Percentiles rank a stretch among this genome's conserved stretches.
Conservation (phyloP, 2,113 vertebrate genomes). For the Neotragus pygmaeus region DNA sequence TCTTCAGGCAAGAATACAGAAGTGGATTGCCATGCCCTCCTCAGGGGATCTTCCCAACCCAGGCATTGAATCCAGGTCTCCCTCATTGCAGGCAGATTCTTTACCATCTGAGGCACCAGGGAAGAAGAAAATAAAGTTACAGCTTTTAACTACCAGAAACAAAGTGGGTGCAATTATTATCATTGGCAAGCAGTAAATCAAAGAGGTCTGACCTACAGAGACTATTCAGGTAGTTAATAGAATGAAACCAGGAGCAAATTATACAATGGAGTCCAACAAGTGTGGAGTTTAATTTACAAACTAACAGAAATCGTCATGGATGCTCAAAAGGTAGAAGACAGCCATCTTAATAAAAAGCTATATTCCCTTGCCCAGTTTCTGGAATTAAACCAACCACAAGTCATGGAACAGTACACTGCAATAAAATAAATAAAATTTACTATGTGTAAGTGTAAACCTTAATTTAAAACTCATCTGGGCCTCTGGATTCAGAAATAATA, state of each 20-base stretch:
- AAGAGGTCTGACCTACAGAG: background rate
- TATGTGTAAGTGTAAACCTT: background rate
- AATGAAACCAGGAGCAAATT: background rate
- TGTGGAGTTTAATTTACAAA: background rate
- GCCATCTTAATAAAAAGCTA: background rate
- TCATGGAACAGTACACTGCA: background rate
- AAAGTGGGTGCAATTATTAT: background rate
- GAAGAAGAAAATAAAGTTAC: background rate
- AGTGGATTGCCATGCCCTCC: background rate
- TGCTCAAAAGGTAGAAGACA: background rate
- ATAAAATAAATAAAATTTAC: background rate
- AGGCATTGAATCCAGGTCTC: background rate
- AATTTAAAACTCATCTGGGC: background rate
- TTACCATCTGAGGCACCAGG: background rate
- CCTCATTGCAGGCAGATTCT: background rate
- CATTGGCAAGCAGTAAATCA: background rate
- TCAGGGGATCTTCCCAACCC: background rate
- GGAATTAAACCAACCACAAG: background rate
- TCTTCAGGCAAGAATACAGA: background rate
- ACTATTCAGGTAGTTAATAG: background rate
- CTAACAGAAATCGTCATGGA: background rate
- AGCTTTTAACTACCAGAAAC: background rate
- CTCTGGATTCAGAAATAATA: background rate
- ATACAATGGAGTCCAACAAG: background rate
- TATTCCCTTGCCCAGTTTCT: background rate